Conservation (phyloP, 2,113 vertebrate genomes). For the Gnathonemus longibarbis region DNA sequence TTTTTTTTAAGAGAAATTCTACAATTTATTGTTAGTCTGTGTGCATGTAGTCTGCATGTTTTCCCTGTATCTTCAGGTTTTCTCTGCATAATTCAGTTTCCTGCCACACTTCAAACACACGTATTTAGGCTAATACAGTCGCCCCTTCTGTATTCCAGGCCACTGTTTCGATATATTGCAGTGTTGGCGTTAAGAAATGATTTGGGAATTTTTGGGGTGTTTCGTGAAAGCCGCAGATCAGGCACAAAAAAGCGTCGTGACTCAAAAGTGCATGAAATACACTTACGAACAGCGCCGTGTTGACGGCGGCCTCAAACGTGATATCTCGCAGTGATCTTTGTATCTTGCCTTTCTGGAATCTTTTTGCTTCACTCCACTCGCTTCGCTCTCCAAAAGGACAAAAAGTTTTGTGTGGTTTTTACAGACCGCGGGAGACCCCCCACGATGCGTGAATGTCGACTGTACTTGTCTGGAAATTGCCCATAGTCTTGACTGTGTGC, state of each 20-base stretch:
- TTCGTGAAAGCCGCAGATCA: background rate
- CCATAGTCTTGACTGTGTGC: background rate
- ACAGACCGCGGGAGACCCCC: background rate
- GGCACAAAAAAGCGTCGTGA: background rate
- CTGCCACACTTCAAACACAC: background rate
- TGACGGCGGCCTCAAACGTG: no score
- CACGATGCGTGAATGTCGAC: background rate
- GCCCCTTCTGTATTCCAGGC: background rate
- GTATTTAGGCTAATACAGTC: background rate
- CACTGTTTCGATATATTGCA: background rate
- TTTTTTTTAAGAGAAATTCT: background rate
- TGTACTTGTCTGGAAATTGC: background rate
- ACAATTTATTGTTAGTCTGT: background rate
- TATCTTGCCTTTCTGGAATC: background rate
- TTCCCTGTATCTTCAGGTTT: background rate
- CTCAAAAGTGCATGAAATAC: background rate
- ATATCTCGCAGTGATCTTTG: background rate
- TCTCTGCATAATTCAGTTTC: background rate
- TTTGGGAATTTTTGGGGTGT: background rate
- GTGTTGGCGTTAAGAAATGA: background rate
- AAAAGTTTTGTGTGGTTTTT: background rate
- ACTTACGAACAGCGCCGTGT: background rate
- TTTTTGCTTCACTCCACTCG: background rate
- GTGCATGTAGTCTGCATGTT: background rate
- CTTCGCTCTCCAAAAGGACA: background rate